Conservation (phyloP, 2,888 invertebrate genomes). For the Ochlodes sylvanus region DNA sequence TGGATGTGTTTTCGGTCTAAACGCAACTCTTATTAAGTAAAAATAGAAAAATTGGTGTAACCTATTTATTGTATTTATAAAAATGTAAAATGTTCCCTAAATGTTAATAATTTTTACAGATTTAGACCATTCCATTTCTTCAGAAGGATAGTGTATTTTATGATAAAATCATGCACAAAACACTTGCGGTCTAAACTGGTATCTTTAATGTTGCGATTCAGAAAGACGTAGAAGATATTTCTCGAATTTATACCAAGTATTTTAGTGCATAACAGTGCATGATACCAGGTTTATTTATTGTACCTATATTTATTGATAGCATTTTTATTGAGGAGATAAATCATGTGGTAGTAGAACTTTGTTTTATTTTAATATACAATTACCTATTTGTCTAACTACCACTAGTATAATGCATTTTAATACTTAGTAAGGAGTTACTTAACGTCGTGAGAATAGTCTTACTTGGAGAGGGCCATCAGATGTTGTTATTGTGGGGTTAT, state of each 20-base stretch:
- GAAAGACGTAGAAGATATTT: neutral
- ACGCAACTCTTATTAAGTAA: neutral
- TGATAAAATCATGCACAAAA: constrained; percentile 13
- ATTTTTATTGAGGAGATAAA: constrained; percentile 5
- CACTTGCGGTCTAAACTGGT: neutral
- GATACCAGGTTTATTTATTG: neutral
- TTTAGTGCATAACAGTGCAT: constrained; percentile 5
- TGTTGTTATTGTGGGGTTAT: no score
- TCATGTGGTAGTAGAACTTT: neutral
- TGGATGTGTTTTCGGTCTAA: constrained; percentile 9
- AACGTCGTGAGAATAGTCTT: no score
- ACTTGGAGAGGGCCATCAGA: no score
- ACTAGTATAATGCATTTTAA: no score
- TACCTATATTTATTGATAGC: constrained; percentile 2
- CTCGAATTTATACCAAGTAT: neutral
- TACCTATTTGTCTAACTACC: no score
- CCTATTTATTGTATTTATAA: constrained; percentile 15
- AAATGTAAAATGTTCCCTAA: neutral
- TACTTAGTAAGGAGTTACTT: no score
- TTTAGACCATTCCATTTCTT: constrained; percentile 21
- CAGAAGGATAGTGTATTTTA: constrained; percentile 12
- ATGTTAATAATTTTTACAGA: constrained; percentile 15
- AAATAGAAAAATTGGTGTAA: constrained; percentile 6
- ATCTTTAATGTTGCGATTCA: neutral
- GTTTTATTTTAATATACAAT: neutral